A percentile compares a stretch with the other conserved stretches of the same genome.
phyloP scores from a whole-genome alignment of 35 echinoderm and acorn worm species.

The Eucidaris tribuloides region DNA sequence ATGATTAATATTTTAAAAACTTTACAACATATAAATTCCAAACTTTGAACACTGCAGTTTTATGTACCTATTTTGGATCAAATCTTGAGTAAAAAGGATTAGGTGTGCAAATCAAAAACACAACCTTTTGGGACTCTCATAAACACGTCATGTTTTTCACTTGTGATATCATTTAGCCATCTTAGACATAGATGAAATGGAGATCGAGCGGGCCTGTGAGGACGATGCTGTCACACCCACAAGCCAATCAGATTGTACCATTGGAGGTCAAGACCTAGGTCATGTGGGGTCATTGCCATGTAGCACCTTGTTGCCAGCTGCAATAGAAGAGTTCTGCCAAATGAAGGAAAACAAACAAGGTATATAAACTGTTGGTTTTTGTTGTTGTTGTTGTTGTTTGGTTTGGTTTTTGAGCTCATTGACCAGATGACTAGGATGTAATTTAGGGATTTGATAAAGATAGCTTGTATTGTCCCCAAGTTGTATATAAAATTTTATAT shows the following conservation, averaged over 20 bases:
- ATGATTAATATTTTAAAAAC: neutral
- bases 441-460: neutral
- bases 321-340: conserved; percentile 42
- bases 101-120: neutral
- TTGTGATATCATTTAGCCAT: conserved; percentile 13
- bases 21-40: neutral
- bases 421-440: neutral
- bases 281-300: conserved; percentile 30
- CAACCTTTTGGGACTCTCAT: neutral
- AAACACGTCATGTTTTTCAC: neutral
- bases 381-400: neutral
- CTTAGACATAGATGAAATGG: conserved; percentile 42
- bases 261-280: neutral
- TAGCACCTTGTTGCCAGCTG: conserved; percentile 76
- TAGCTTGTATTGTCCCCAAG: neutral
- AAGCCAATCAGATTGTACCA: neutral
- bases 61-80: neutral
- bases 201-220: neutral
- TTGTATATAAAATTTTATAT: neutral
- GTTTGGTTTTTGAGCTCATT: neutral
- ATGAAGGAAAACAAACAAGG: conserved; percentile 29
- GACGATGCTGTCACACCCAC: neutral
- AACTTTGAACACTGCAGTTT: neutral
- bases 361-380: neutral
- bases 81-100: neutral